These are phyloP conservation scores for Neomonachus schauinslandi DNA, from an alignment of 2,113 vertebrate species.

Conservation along the genomic window DNA sequence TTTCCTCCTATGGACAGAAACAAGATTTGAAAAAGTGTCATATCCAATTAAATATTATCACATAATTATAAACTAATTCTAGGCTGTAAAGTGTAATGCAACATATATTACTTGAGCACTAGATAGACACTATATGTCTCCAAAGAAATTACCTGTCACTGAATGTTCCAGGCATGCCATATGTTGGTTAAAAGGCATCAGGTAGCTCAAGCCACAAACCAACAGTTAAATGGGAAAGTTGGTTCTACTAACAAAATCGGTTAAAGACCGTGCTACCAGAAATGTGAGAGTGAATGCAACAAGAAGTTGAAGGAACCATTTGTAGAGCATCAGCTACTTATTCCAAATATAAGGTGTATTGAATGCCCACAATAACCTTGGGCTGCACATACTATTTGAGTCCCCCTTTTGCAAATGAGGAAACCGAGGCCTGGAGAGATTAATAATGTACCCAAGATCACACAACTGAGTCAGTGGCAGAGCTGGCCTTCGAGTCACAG, in stretches of 20 bases:
- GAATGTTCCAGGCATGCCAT: not conserved
- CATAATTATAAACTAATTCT: not conserved
- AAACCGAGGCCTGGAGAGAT: not conserved
- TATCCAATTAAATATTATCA: not conserved
- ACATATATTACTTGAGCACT: not conserved
- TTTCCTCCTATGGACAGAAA: constrained; percentile 4
- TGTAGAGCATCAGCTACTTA: not conserved
- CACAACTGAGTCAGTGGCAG: not conserved
- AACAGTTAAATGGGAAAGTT: not conserved
- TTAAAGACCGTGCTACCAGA: not conserved
- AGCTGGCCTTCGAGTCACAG: not conserved
- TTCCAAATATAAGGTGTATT: not conserved
- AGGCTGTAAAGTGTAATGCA: not conserved
- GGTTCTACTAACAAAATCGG: not conserved
- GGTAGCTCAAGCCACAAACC: not conserved
- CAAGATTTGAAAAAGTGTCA: not conserved
- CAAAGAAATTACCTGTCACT: not conserved
- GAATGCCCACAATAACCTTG: not conserved
- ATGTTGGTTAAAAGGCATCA: not conserved
- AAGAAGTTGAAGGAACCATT: not conserved
- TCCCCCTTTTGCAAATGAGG: not conserved
- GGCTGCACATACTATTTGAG: too few species aligned
- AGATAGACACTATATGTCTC: not conserved
- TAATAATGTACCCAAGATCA: not conserved
- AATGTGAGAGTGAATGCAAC: not conserved